phyloP scores from a whole-genome alignment of 2,113 vertebrate genomes.

The Mus musculus region DNA sequence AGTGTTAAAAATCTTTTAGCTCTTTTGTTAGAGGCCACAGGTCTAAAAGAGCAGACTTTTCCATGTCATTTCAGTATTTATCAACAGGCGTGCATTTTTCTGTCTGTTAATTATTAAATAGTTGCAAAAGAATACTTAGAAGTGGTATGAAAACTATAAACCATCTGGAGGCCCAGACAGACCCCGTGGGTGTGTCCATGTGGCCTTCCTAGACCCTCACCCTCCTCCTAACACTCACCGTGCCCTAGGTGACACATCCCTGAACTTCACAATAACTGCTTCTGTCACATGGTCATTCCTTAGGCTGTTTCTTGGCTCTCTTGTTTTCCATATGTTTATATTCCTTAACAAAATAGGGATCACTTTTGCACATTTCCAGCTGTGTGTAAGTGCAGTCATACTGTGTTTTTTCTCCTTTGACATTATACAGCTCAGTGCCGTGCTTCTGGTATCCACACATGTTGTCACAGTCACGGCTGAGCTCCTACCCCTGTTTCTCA shows the following conservation, averaged over 20 bases:
- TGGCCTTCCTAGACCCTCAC: neutral
- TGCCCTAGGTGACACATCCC: neutral
- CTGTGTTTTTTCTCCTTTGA: neutral
- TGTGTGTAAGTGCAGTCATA: neutral
- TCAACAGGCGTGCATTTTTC: neutral
- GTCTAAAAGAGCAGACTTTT: neutral
- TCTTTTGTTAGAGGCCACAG: neutral
- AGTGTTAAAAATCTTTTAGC: neutral
- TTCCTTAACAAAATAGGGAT: neutral
- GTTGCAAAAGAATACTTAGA: slow-evolving; percentile 8
- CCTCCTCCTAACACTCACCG: neutral
- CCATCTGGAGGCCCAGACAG: neutral
- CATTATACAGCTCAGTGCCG: neutral
- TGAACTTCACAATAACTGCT: neutral
- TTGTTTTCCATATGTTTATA: slow-evolving; percentile 13
- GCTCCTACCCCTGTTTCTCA: neutral
- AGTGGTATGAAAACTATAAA: neutral
- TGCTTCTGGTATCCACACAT: neutral
- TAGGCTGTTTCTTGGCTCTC: slow-evolving; percentile 13
- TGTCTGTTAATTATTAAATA: slow-evolving; percentile 29
- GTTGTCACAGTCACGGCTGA: neutral
- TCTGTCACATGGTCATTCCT: neutral
- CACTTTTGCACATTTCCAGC: neutral
- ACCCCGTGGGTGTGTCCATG: neutral
- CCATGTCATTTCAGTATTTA: neutral